Evolutionary conservation across 1,140 invertebrate species (phyloP).

Genomic region (Musca domestica): DNA sequence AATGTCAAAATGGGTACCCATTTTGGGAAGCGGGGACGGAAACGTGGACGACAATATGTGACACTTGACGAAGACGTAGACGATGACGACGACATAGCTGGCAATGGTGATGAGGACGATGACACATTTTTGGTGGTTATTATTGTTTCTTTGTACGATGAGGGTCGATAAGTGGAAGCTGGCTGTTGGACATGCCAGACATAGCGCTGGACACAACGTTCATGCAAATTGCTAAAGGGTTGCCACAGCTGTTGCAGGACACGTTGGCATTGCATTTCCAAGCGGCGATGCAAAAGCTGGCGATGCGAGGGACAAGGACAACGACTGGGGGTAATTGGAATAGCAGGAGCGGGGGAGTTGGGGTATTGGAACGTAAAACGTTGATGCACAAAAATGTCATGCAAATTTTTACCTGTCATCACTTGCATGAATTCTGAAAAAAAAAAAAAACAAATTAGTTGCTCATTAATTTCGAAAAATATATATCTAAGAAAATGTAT

Average conservation of each 20-base stretch:
- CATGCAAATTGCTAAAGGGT: conserved; percentile 20
- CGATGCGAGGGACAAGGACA: conserved; percentile 24
- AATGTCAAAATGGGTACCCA: conserved; percentile 30
- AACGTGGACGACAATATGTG: conserved; percentile 17
- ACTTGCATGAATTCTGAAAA: conserved; percentile 70
- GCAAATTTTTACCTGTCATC: conserved; percentile 60
- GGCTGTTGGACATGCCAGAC: background rate
- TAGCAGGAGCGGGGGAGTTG: background rate
- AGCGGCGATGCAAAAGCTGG: conserved; percentile 27
- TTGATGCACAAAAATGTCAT: conserved; percentile 23
- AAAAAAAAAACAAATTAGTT: conserved; percentile 27
- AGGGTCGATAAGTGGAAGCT: background rate
- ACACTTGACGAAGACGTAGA: background rate
- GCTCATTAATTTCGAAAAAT: background rate
- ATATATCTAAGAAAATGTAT: background rate
- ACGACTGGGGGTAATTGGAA: conserved; percentile 2
- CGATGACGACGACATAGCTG: background rate
- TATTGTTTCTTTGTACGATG: conserved; percentile 14
- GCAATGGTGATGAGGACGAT: too few species aligned
- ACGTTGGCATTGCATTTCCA: conserved; percentile 30
- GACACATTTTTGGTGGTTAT: background rate
- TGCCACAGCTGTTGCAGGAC: conserved; percentile 27
- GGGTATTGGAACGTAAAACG: conserved; percentile 24
- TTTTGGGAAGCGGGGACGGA: conserved; percentile 30
- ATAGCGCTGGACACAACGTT: conserved; percentile 2